phyloP scores from a whole-genome alignment of 2,888 invertebrate species.

The Agonopterix subpropinquella region DNA sequence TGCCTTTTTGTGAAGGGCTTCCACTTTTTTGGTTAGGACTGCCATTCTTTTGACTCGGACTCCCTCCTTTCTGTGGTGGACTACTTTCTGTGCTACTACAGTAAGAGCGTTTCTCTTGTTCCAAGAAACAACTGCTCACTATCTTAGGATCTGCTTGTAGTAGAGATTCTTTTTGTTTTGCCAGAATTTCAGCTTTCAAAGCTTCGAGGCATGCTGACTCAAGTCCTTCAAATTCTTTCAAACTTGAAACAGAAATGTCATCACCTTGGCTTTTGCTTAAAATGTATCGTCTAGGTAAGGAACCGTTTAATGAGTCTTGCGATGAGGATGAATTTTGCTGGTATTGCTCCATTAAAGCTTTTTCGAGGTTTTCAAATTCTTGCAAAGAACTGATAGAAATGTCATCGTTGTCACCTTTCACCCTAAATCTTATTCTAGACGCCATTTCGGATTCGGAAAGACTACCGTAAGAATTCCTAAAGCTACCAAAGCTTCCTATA shows the following conservation, averaged over 20 bases:
- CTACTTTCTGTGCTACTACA: conserved; percentile 78
- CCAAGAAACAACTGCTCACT: conserved; percentile 64
- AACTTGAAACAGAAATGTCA: conserved; percentile 89
- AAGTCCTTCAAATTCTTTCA: conserved; percentile 94
- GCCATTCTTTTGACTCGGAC: conserved; percentile 51
- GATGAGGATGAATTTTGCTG: conserved; percentile 85
- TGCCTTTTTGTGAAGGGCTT: conserved; percentile 65
- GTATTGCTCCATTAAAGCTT: conserved; percentile 87
- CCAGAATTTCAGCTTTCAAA: conserved; percentile 87
- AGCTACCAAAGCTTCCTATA: conserved; percentile 86
- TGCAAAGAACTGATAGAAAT: conserved; percentile 94
- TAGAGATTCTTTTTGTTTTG: conserved; percentile 89
- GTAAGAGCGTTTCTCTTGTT: conserved; percentile 68
- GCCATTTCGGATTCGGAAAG: conserved; percentile 94
- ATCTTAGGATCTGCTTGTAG: conserved; percentile 77
- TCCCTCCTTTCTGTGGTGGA: conserved; percentile 71
- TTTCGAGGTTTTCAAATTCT: conserved; percentile 95
- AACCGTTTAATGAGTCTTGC: conserved; percentile 90
- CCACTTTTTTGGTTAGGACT: conserved; percentile 55
- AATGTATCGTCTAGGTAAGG: conserved; percentile 83
- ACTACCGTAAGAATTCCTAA: conserved; percentile 92
- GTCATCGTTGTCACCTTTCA: conserved; percentile 92
- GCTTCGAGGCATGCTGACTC: conserved; percentile 92
- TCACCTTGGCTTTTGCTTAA: conserved; percentile 86
- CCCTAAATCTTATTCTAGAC: conserved; percentile 88